Evolutionary conservation across 1,140 invertebrate genomes (phyloP), one percentile per base, ranked within the genome.

Genomic region (Amphibalanus amphitrite): DNA sequence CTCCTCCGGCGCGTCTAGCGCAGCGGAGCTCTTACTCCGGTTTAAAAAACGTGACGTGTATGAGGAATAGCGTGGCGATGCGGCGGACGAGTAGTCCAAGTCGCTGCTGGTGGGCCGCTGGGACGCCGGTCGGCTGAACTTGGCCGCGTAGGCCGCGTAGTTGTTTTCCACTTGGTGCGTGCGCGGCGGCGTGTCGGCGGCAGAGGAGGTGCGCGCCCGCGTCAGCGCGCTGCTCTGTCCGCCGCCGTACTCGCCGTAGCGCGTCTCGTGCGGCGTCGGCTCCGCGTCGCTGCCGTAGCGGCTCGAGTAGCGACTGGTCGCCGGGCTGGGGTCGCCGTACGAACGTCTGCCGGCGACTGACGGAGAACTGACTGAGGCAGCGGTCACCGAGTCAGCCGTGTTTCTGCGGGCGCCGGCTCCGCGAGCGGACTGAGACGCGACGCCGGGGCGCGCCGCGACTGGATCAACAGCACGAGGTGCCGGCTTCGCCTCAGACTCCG

Each of bases 21-120:
- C 83, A 71, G 87, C 87, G 75, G 87, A 85, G 80, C 86, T 88
- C 81, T 88, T 88, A 82, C 86, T 88, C 82, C 90, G 90, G 82
- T 90, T 92, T 78, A 91, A 85, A 82, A 92, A 89, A 76, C 88
- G 84, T 79, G 86, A 88, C 73, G 84, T 86, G 78, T 88, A 88
- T 74, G 84, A 77, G 77, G 77, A 74, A 75, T 75, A 64, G 85
- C 82, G 76, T 87, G 86, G 70, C 38, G 38, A 8, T 6, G 38
- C 6, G 85, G 82, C 71, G 38, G 38, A 38, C 38, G 38, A 38
- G 83, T 80, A 40, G 84, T 77, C 70, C 6, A 8, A 6, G 38
- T 38, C 6, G n/a, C n/a, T 17, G 82, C n/a, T 25, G 23, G 26
- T 25, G 4, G 64, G 64, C 20, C 8, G 23, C 23, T 26, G 6